Conservation (phyloP, 2,888 invertebrate genomes). For the Tanypteryx hageni region DNA sequence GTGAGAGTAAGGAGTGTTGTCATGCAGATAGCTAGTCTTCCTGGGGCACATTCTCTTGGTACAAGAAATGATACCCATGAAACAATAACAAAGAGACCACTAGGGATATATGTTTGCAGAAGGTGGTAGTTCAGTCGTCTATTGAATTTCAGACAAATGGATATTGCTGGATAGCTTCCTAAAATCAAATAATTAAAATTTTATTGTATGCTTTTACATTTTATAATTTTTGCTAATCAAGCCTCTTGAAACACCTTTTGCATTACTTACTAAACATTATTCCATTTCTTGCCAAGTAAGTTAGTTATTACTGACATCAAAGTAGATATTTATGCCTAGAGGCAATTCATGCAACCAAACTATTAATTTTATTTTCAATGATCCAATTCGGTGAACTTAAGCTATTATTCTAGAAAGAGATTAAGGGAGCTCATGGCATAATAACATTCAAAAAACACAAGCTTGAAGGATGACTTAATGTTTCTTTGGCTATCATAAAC, state of each 20-base stretch:
- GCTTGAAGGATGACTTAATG: neutral
- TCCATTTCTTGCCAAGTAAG: too few relatives aligned
- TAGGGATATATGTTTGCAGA: constrained; percentile 69
- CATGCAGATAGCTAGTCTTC: constrained; percentile 69
- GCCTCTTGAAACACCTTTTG: too few relatives aligned
- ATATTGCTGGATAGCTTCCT: constrained; percentile 67
- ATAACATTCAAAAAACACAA: neutral
- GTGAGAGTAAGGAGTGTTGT: constrained; percentile 69
- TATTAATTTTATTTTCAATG: too few relatives aligned
- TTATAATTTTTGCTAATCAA: too few relatives aligned
- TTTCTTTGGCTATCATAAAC: neutral
- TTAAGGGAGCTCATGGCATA: neutral
- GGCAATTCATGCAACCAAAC: too few relatives aligned
- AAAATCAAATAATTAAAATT: neutral
- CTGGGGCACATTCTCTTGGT: constrained; percentile 68
- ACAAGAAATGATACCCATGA: constrained; percentile 69
- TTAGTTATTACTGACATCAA: too few relatives aligned
- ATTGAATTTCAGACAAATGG: constrained; percentile 66
- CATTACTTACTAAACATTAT: too few relatives aligned
- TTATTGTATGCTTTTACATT: neutral
- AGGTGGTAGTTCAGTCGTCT: constrained; percentile 69
- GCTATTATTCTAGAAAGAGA: neutral
- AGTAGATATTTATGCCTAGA: too few relatives aligned
- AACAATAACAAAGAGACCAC: constrained; percentile 68
- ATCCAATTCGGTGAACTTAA: too few relatives aligned